These are phyloP conservation scores for Sclerurus mexicanus DNA, from an alignment of 2,113 vertebrate genomes.

Conservation along the genomic window DNA sequence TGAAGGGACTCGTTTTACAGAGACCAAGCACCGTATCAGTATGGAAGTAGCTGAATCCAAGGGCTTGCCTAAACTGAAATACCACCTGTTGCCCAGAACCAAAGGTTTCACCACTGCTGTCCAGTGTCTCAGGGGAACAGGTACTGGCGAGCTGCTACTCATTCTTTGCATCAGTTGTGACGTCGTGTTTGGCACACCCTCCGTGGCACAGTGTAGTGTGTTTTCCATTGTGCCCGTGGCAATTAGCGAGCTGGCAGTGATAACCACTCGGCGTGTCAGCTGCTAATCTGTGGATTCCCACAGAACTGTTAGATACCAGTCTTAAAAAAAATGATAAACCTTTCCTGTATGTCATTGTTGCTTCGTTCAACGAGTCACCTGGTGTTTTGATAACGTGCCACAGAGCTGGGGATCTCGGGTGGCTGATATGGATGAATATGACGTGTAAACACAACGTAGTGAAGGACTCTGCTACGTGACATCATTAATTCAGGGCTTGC, in stretches of 20 bases:
- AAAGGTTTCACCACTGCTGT: conserved; percentile 98
- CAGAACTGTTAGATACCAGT: not conserved
- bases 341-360: not conserved
- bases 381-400: not conserved
- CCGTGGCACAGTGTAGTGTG: not conserved
- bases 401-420: not conserved
- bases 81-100: conserved; percentile 94
- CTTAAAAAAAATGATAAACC: not conserved
- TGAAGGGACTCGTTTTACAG: conserved; percentile 96
- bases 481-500: not conserved
- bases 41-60: conserved; percentile 97
- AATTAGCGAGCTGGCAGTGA: not conserved
- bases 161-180: not conserved
- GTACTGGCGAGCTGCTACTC: conserved; percentile 55
- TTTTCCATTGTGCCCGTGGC: not conserved
- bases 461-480: not conserved
- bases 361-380: not conserved
- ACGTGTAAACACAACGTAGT: not conserved
- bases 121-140: conserved; percentile 94
- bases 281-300: not conserved
- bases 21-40: conserved; percentile 95
- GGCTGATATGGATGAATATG: not conserved
- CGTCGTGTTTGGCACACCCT: not conserved
- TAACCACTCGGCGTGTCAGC: not conserved
- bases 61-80: conserved; percentile 92